Evolutionary conservation across 2,797 vertebrate species (phyloP).

Genomic region (Lutra lutra): DNA sequence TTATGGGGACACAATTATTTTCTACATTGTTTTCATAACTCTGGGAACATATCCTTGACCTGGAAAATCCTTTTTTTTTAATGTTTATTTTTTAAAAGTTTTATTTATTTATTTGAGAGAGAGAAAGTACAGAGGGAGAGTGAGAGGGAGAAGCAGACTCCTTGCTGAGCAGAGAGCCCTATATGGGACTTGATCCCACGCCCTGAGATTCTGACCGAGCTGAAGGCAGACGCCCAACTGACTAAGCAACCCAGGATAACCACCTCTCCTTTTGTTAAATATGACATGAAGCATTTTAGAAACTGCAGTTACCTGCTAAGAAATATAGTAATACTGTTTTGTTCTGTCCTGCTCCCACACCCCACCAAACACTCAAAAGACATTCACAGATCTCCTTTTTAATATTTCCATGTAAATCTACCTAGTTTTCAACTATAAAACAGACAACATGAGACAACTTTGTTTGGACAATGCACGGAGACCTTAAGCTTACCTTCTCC

Average conservation of each 20-base stretch:
- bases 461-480: neutral
- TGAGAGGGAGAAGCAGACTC: no score
- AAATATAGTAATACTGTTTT: constrained; percentile 56
- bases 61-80: neutral
- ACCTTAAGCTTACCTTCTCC: neutral
- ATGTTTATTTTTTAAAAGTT: no score
- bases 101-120: no score
- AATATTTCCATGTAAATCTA: constrained; percentile 38
- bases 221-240: no score
- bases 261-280: neutral
- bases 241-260: no score
- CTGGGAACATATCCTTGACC: constrained; percentile 83
- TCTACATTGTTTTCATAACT: constrained; percentile 82
- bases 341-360: neutral
- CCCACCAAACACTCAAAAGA: neutral
- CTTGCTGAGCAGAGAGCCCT: no score
- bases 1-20: constrained; percentile 81
- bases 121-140: no score
- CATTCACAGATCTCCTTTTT: constrained; percentile 12
- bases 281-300: constrained; percentile 70
- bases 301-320: constrained; percentile 63
- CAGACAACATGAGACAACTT: neutral
- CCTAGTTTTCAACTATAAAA: neutral
- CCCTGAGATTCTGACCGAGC: no score
- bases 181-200: no score